phyloP scores from a whole-genome alignment of 2,888 invertebrate genomes.

The Aphodius sticticus region DNA sequence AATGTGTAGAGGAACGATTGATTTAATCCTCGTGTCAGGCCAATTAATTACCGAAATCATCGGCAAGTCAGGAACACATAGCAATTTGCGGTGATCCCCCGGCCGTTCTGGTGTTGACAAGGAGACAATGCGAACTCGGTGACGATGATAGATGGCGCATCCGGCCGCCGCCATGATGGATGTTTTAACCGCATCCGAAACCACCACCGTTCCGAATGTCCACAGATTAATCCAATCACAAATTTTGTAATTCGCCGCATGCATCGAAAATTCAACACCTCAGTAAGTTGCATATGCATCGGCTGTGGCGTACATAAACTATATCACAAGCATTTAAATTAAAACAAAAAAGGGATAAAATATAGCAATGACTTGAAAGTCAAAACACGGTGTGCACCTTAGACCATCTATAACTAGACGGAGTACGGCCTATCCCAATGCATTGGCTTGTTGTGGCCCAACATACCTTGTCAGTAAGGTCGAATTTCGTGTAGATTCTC shows the following conservation, averaged over 20 bases:
- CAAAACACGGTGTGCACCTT: too few species aligned
- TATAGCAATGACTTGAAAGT: too few species aligned
- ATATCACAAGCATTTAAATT: too few species aligned
- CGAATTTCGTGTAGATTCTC: too few species aligned
- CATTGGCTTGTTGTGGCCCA: too few species aligned
- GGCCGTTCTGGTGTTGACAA: conserved; percentile 46
- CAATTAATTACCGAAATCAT: conserved; percentile 46
- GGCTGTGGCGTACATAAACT: too few species aligned
- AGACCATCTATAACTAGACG: too few species aligned
- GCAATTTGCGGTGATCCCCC: conserved; percentile 44
- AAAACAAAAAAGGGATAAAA: too few species aligned
- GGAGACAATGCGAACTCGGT: conserved; percentile 46
- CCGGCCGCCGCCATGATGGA: conserved; percentile 45
- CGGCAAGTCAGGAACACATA: conserved; percentile 45
- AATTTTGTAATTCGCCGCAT: conserved; percentile 12
- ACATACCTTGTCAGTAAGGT: too few species aligned
- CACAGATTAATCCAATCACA: conserved; percentile 14
- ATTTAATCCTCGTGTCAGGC: conserved; percentile 17
- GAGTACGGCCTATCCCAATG: too few species aligned
- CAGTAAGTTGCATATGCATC: neutral
- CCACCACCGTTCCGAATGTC: conserved; percentile 12
- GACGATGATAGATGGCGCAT: conserved; percentile 48
- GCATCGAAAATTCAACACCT: neutral
- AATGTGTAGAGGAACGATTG: neutral
- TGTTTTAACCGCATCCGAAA: conserved; percentile 41